Conservation (phyloP, 1,140 invertebrate genomes). For the Akabosia matsudoensis region DNA sequence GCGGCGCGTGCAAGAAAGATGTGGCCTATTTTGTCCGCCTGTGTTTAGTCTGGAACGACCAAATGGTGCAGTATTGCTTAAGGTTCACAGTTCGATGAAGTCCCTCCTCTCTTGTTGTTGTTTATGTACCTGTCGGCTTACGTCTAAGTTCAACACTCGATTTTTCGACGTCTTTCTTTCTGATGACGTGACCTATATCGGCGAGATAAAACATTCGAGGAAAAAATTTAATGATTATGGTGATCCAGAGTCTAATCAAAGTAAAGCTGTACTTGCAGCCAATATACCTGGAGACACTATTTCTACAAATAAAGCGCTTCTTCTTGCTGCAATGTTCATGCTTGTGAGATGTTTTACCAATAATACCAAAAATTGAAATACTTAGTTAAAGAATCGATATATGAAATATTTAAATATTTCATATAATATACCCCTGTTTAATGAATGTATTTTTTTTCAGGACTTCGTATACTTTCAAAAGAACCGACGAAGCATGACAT, state of each 20-base stretch:
- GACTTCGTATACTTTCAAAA: slow-evolving; percentile 32
- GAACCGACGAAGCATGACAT: slow-evolving; percentile 7
- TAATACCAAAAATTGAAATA: background rate
- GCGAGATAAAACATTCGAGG: background rate
- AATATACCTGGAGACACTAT: slow-evolving; percentile 28
- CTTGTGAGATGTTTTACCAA: slow-evolving; percentile 17
- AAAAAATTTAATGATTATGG: slow-evolving; percentile 28
- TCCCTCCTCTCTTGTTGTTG: slow-evolving; percentile 14
- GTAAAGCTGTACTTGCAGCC: background rate
- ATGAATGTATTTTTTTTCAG: slow-evolving; percentile 22
- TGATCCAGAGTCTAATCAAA: slow-evolving; percentile 14
- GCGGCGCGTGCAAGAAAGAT: slow-evolving; percentile 17
- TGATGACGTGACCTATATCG: slow-evolving; percentile 31
- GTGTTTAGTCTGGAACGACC: slow-evolving; percentile 32
- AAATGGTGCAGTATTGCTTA: slow-evolving; percentile 38
- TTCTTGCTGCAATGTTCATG: slow-evolving; percentile 30
- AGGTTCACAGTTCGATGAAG: slow-evolving; percentile 22
- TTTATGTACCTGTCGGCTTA: slow-evolving; percentile 3
- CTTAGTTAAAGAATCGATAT: background rate
- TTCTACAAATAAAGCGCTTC: slow-evolving; percentile 31
- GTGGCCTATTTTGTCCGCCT: slow-evolving; percentile 16
- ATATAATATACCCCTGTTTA: too few relatives aligned
- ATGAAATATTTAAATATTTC: too few relatives aligned
- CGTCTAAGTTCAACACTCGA: background rate
- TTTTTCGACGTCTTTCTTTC: slow-evolving; percentile 8